Percentiles rank a stretch among this genome's conserved stretches.
These are phyloP conservation scores for Dipodomys spectabilis DNA, from an alignment of 2,113 vertebrate species.

Conservation along the genomic window DNA sequence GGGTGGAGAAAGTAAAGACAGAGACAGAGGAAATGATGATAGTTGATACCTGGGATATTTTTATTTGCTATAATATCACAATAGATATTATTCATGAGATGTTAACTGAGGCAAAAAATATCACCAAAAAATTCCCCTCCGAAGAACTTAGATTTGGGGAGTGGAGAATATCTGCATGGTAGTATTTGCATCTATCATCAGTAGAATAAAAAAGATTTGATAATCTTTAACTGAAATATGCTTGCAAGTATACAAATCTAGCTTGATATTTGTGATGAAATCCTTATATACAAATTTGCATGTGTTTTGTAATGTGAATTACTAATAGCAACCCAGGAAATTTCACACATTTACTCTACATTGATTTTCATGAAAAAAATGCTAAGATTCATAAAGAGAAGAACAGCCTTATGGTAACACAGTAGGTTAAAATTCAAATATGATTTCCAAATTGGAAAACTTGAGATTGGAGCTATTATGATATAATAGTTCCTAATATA, in stretches of 20 bases:
- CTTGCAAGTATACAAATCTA: neutral
- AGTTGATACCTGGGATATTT: neutral
- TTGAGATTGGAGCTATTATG: neutral
- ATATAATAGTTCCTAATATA: neutral
- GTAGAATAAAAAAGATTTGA: neutral
- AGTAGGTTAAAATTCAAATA: neutral
- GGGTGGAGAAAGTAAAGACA: neutral
- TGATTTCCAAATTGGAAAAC: neutral
- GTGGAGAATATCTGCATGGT: neutral
- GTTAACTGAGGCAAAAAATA: neutral
- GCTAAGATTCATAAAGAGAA: neutral
- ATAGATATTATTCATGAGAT: neutral
- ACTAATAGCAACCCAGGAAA: neutral
- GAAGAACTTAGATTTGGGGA: neutral
- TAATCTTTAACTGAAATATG: neutral
- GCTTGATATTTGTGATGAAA: slow-evolving; percentile 3
- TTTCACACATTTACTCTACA: neutral
- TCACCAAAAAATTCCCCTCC: neutral
- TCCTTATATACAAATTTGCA: neutral
- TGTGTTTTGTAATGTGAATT: neutral
- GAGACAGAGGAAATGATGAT: neutral
- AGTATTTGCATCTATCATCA: slow-evolving; percentile 7
- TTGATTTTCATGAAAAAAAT: neutral
- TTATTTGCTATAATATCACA: neutral
- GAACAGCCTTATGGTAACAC: neutral